Conservation (phyloP, 2,797 vertebrate species). For the Sebastes miniatus region DNA sequence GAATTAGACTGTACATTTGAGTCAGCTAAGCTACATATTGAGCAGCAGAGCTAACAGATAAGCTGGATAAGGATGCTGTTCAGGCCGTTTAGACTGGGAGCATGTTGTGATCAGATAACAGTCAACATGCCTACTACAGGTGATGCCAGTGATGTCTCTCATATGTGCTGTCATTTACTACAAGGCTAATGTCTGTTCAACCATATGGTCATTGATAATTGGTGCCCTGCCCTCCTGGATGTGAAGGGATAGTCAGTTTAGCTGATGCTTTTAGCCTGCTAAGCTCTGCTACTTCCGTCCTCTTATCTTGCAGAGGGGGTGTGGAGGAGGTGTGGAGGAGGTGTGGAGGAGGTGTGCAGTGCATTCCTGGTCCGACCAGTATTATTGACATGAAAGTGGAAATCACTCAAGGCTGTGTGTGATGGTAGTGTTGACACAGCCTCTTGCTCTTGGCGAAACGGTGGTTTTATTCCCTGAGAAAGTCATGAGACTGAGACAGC, state of each 20-base stretch:
- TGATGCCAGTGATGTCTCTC: neutral
- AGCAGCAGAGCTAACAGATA: neutral
- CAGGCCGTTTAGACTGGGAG: neutral
- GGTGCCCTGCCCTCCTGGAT: neutral
- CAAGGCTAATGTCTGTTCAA: neutral
- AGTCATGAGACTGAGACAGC: neutral
- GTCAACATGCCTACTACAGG: too few species aligned
- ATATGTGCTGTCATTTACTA: neutral
- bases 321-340: neutral
- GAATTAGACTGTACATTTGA: neutral
- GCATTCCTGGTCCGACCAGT: constrained; percentile 1
- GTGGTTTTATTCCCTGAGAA: neutral
- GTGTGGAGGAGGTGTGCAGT: neutral
- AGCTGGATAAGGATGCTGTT: neutral
- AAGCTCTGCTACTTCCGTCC: constrained; percentile 70
- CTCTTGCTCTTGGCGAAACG: constrained; percentile 29
- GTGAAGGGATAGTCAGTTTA: constrained; percentile 49
- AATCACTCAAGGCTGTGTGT: constrained; percentile 5
- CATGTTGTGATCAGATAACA: neutral
- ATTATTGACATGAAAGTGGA: constrained; percentile 19
- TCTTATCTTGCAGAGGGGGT: constrained; percentile 43
- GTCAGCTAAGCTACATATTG: neutral
- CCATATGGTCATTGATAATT: constrained; percentile 44
- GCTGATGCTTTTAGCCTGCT: constrained; percentile 68
- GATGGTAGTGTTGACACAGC: constrained; percentile 32